These are phyloP conservation scores for Thunnus albacares DNA, from an alignment of 2,797 vertebrate species.

Conservation along the genomic window DNA sequence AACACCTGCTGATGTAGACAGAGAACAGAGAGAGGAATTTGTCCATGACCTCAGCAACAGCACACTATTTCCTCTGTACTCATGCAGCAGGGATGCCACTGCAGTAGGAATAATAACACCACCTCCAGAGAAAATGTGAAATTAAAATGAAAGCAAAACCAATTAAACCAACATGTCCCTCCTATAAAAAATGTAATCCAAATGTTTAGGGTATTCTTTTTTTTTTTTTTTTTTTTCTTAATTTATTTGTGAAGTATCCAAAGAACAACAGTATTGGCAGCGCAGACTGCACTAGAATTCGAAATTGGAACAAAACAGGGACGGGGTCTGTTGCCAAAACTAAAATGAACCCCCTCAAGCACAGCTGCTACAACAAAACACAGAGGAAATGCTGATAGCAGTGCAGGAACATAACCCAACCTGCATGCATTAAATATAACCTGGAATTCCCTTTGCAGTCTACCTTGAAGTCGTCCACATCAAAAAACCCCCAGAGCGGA, in stretches of 20 bases:
- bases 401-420: constrained; percentile 37
- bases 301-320: constrained; percentile 62
- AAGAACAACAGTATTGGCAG: constrained; percentile 55
- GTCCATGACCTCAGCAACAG: constrained; percentile 54
- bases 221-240: constrained; percentile 23
- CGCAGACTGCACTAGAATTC: constrained; percentile 40
- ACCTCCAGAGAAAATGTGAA: constrained; percentile 56
- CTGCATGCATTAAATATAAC: constrained; percentile 51
- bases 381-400: constrained; percentile 43
- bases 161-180: constrained; percentile 54
- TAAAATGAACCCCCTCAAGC: constrained; percentile 65
- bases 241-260: constrained; percentile 63
- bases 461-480: constrained; percentile 47
- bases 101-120: constrained; percentile 59
- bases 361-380: constrained; percentile 51
- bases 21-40: constrained; percentile 65
- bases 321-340: constrained; percentile 59
- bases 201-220: constrained; percentile 52
- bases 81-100: constrained; percentile 44
- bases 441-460: constrained; percentile 41
- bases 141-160: constrained; percentile 57
- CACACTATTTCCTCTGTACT: constrained; percentile 52
- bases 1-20: constrained; percentile 70
- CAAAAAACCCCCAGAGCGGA: background rate
- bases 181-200: constrained; percentile 44